phyloP scores from a whole-genome alignment of 2,113 vertebrate species.

The Trochalopteron elliotii region DNA sequence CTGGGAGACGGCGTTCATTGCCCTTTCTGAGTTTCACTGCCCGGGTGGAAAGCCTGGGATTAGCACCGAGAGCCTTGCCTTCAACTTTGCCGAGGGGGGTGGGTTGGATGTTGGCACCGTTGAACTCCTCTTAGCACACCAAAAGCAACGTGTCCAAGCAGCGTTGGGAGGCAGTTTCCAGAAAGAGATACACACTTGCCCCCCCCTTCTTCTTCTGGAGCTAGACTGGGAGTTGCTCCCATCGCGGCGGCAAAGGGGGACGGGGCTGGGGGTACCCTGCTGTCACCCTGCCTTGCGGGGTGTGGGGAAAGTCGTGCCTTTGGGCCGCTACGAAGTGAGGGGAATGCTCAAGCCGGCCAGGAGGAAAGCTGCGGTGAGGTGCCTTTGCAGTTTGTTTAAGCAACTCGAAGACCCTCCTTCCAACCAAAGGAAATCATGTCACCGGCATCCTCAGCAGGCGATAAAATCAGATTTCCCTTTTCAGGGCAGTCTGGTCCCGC shows the following conservation, averaged over 20 bases:
- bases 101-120: neutral
- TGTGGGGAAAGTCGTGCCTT: neutral
- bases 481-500: conserved; percentile 8
- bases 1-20: neutral
- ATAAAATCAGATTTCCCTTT: conserved; percentile 67
- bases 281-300: neutral
- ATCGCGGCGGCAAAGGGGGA: neutral
- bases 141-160: neutral
- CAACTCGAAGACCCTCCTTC: conserved; percentile 34
- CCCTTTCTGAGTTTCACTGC: neutral
- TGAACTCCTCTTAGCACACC: neutral
- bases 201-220: neutral
- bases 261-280: neutral
- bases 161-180: neutral
- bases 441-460: conserved; percentile 23
- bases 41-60: neutral
- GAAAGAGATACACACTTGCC: neutral
- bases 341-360: neutral
- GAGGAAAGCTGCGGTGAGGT: neutral
- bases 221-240: neutral
- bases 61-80: neutral
- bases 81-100: neutral
- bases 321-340: neutral
- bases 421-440: conserved; percentile 50
- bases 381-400: neutral